phyloP scores from a whole-genome alignment of 2,888 invertebrate genomes.

The Nowickia ferox region DNA sequence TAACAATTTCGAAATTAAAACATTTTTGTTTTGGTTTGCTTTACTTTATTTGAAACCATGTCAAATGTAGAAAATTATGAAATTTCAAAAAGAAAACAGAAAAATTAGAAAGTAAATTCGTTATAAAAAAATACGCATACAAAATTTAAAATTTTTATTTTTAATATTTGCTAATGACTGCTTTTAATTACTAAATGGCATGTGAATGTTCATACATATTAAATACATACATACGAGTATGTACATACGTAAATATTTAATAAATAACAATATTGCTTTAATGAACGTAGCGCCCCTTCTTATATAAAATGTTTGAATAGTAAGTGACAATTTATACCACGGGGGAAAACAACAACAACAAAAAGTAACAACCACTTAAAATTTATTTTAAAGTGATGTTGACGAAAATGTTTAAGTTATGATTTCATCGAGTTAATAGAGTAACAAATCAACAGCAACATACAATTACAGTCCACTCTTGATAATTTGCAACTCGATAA shows the following conservation, averaged over 20 bases:
- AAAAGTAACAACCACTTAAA: conserved; percentile 59
- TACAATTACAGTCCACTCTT: not conserved
- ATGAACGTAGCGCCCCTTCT: conserved; percentile 41
- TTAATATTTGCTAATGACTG: conserved; percentile 21
- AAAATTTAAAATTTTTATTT: not conserved
- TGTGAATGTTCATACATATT: not conserved
- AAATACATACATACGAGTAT: too few species aligned
- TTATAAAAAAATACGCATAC: conserved; percentile 35
- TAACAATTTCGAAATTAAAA: conserved; percentile 24
- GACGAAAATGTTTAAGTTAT: conserved; percentile 68
- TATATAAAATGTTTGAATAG: conserved; percentile 4
- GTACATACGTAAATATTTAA: conserved; percentile 3
- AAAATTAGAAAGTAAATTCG: conserved; percentile 53
- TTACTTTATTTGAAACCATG: conserved; percentile 39
- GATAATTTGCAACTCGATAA: too few species aligned
- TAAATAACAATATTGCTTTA: not conserved
- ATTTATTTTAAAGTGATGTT: conserved; percentile 54
- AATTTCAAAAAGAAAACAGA: conserved; percentile 20
- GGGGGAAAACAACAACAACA: not conserved
- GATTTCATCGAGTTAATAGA: conserved; percentile 69
- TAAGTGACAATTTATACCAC: conserved; percentile 28
- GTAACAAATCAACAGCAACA: conserved; percentile 49
- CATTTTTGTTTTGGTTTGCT: not conserved
- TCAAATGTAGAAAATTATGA: conserved; percentile 57
- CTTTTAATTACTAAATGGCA: conserved; percentile 33